A percentile compares a stretch with the other conserved stretches of the same genome.
Evolutionary conservation across 2,888 invertebrate species (phyloP).

Genomic region (Chrysotoxum bicinctum): DNA sequence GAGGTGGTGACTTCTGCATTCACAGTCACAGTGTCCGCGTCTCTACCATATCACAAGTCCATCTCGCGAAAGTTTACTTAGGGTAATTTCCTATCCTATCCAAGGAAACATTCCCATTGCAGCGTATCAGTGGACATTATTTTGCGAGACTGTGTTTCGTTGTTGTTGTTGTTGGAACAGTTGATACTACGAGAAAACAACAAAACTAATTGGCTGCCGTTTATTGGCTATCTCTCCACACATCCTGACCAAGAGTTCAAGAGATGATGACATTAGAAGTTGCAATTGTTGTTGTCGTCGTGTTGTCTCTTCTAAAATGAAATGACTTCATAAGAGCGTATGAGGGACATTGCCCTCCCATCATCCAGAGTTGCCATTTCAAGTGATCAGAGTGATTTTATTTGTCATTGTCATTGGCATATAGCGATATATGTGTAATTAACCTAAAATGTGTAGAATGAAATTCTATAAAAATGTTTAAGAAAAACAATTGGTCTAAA

Average conservation of each 20-base stretch:
- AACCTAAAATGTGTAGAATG: no score
- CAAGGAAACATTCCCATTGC: slow-evolving; percentile 61
- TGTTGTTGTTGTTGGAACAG: slow-evolving; percentile 44
- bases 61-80: slow-evolving; percentile 72
- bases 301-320: slow-evolving; percentile 44
- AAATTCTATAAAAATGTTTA: no score
- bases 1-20: background rate
- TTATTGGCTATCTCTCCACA: slow-evolving; percentile 59
- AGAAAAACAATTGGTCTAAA: no score
- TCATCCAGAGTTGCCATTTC: background rate
- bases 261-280: slow-evolving; percentile 69
- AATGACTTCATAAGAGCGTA: slow-evolving; percentile 65
- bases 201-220: slow-evolving; percentile 71
- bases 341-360: slow-evolving; percentile 25
- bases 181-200: slow-evolving; percentile 60
- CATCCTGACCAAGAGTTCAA: slow-evolving; percentile 66
- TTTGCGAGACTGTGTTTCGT: slow-evolving; percentile 1
- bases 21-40: background rate
- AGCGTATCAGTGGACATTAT: slow-evolving; percentile 65
- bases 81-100: slow-evolving; percentile 61
- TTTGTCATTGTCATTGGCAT: no score
- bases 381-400: no score
- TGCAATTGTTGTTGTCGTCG: slow-evolving; percentile 37
- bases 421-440: no score
- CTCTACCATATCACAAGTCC: slow-evolving; percentile 59